Evolutionary conservation across 37 sponge, comb jelly and placozoan species (phyloP).

Genomic region (Bolinopsis microptera): DNA sequence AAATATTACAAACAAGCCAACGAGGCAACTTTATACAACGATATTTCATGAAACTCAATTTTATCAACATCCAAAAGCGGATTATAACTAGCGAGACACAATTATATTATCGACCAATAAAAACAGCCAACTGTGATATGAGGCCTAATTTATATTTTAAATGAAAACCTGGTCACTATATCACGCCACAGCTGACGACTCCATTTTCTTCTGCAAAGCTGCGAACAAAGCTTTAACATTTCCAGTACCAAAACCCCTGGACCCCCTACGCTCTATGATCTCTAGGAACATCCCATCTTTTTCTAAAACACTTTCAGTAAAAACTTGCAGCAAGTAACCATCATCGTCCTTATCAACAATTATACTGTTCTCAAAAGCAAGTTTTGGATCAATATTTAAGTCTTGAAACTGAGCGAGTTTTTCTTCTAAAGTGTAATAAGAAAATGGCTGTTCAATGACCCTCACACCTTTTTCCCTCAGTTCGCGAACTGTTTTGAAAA

Average conservation of each 20-base stretch:
- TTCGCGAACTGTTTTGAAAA: neutral
- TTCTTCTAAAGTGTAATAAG: slow-evolving; percentile 36
- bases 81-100: too few relatives aligned
- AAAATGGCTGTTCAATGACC: slow-evolving; percentile 25
- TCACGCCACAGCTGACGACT: neutral
- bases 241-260: slow-evolving; percentile 72
- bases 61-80: too few relatives aligned
- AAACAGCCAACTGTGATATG: too few relatives aligned
- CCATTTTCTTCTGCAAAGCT: slow-evolving; percentile 69
- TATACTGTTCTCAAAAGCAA: slow-evolving; percentile 33
- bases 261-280: slow-evolving; percentile 72
- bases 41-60: too few relatives aligned
- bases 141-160: too few relatives aligned
- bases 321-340: slow-evolving; percentile 72
- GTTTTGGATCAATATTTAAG: neutral
- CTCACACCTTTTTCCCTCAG: slow-evolving; percentile 24
- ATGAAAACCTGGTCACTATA: too few relatives aligned
- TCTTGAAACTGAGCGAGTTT: neutral
- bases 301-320: slow-evolving; percentile 74
- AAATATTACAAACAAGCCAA: too few relatives aligned
- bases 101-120: too few relatives aligned
- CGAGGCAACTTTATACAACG: too few relatives aligned
- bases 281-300: slow-evolving; percentile 74
- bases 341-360: slow-evolving; percentile 52
- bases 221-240: slow-evolving; percentile 74